phyloP scores from a whole-genome alignment of 1,140 invertebrate genomes.

The Pissodes strobi region DNA sequence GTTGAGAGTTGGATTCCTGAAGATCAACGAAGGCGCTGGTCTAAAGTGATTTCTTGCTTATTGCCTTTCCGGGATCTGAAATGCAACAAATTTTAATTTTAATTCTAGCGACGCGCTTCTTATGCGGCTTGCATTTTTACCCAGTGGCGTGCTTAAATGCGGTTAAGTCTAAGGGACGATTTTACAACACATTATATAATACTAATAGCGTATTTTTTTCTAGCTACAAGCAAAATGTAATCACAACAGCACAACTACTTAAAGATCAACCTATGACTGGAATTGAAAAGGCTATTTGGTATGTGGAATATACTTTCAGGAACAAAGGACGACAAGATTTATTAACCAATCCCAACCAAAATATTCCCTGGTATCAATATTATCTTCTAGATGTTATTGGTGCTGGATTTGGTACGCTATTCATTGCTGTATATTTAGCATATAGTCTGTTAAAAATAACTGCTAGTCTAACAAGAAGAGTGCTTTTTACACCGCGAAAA shows the following conservation, averaged over 20 bases:
- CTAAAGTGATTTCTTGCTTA: no score
- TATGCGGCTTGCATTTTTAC: no score
- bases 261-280: constrained; percentile 43
- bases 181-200: not conserved
- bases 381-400: constrained; percentile 32
- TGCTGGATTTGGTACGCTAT: no score
- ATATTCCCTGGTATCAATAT: constrained; percentile 37
- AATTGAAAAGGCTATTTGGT: constrained; percentile 56
- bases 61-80: no score
- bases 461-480: no score
- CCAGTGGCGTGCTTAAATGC: no score
- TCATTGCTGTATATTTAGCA: no score
- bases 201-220: constrained; percentile 8
- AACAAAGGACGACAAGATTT: constrained; percentile 56
- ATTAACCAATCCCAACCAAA: constrained; percentile 54
- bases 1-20: no score
- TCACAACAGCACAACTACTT: not conserved
- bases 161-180: not conserved
- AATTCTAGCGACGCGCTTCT: not conserved
- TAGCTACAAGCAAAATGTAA: constrained; percentile 16
- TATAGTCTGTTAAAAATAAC: no score
- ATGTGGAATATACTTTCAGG: constrained; percentile 57
- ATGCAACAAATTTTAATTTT: no score
- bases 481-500: no score
- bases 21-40: not conserved